These are phyloP conservation scores for Chionoecetes opilio DNA, from an alignment of 1,140 invertebrate species.

Conservation along the genomic window DNA sequence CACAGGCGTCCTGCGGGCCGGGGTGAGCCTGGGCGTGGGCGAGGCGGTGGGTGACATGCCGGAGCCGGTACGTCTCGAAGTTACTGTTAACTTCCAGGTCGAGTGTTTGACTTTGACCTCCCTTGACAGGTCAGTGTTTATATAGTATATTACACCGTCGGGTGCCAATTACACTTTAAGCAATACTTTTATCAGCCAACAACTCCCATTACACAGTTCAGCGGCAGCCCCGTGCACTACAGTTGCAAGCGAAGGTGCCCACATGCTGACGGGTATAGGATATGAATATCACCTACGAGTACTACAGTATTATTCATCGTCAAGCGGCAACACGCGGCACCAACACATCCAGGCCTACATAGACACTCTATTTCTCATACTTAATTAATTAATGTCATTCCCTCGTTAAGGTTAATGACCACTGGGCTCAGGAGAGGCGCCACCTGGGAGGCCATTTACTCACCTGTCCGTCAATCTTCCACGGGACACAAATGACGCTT, in stretches of 20 bases:
- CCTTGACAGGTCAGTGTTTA: not conserved
- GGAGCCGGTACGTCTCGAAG: not conserved
- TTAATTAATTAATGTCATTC: not conserved
- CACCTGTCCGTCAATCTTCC: not conserved
- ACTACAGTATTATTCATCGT: not conserved
- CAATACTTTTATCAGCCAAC: not conserved
- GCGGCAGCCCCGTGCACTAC: no score
- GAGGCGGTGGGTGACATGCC: not conserved
- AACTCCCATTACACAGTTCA: not conserved
- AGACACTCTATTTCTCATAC: not conserved
- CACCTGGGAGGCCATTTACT: not conserved
- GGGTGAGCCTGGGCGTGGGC: not conserved
- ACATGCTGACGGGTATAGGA: no score
- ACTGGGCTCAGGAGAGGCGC: not conserved
- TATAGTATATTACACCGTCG: not conserved
- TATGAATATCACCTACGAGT: no score
- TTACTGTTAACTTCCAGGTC: not conserved
- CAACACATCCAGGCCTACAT: not conserved
- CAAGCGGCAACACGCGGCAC: not conserved
- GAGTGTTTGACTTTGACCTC: not conserved
- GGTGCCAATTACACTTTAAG: not conserved
- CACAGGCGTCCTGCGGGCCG: not conserved
- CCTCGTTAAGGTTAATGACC: slow-evolving; percentile 3
- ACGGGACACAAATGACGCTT: not conserved
- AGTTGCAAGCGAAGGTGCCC: no score